Conservation (phyloP, 2,888 invertebrate genomes). For the Neelides folsomi region DNA sequence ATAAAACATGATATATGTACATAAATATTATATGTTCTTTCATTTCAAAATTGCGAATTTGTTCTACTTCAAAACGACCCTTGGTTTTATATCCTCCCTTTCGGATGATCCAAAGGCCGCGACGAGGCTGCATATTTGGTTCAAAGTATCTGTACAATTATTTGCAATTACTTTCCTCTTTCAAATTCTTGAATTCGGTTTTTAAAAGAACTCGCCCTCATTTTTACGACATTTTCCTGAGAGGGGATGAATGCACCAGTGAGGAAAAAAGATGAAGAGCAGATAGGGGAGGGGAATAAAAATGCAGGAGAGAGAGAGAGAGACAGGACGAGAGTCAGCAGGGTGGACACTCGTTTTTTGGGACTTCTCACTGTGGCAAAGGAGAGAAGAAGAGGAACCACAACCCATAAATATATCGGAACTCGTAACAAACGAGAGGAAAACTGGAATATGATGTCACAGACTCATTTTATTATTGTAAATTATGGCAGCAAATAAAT, state of each 20-base stretch:
- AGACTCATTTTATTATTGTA: slow-evolving; percentile 24
- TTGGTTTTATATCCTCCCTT: no score
- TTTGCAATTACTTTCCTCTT: no score
- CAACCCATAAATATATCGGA: slow-evolving; percentile 23
- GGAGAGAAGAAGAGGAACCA: slow-evolving; percentile 13
- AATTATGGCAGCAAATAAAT: slow-evolving; percentile 25
- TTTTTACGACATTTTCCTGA: neutral
- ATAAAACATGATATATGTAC: no score
- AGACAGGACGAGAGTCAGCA: slow-evolving; percentile 4
- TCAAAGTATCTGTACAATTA: no score
- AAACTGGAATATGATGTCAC: slow-evolving; percentile 25
- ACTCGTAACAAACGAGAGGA: slow-evolving; percentile 21
- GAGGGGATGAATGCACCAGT: no score
- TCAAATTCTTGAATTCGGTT: neutral
- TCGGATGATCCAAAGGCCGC: no score
- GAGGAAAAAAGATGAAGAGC: neutral
- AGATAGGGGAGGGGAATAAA: neutral
- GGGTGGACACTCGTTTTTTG: slow-evolving; percentile 8
- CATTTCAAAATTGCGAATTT: no score
- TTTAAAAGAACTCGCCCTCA: slow-evolving; percentile 2
- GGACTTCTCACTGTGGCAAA: neutral
- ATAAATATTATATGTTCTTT: no score
- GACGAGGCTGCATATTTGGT: no score
- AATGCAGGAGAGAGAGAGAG: neutral
- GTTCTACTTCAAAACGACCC: no score